Percentiles rank a stretch among this genome's conserved stretches.
These are phyloP conservation scores for Gallinago undulata DNA, from an alignment of 2,113 vertebrate genomes.

Conservation along the genomic window DNA sequence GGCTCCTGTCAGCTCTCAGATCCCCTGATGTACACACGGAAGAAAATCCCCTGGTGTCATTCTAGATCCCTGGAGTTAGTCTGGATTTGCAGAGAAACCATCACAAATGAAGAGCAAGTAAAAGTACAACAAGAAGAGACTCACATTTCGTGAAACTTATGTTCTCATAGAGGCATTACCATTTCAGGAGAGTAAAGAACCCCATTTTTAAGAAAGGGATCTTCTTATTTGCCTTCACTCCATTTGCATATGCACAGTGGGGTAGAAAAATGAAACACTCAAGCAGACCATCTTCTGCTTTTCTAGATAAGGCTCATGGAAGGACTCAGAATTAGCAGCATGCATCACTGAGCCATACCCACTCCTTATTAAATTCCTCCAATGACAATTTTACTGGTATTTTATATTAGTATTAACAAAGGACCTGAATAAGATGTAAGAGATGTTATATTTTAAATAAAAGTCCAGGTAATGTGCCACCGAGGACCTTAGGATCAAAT, in stretches of 20 bases:
- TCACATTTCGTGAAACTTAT: background rate
- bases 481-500: conserved; percentile 76
- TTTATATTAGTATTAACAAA: conserved; percentile 67
- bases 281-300: background rate
- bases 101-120: background rate
- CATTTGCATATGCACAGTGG: background rate
- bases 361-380: conserved; percentile 60
- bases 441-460: conserved; percentile 78
- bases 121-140: background rate
- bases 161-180: background rate
- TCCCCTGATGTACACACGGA: background rate
- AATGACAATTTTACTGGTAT: conserved; percentile 61
- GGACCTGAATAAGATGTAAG: conserved; percentile 53
- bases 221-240: background rate
- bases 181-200: background rate
- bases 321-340: background rate
- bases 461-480: conserved; percentile 73
- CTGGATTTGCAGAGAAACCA: background rate
- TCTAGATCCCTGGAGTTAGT: background rate
- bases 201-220: background rate
- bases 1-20: background rate
- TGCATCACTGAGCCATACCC: background rate
- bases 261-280: background rate
- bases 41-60: background rate
- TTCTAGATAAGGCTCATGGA: background rate